A percentile compares a stretch with the other conserved stretches of the same genome.
phyloP scores from a whole-genome alignment of 1,140 invertebrate genomes.

The Pantala flavescens region DNA sequence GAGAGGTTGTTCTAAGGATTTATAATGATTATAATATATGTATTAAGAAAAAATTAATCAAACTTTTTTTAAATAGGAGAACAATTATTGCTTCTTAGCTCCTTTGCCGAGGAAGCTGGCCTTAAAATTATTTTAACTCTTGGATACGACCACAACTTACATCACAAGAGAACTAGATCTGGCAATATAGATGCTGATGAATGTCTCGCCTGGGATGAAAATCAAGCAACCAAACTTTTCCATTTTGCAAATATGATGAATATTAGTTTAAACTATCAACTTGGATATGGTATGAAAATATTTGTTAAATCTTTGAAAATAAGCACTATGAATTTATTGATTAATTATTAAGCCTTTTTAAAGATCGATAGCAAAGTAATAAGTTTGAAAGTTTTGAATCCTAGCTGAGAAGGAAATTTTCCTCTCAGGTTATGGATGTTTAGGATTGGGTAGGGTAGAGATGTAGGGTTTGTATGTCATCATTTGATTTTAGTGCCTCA shows the following conservation, averaged over 20 bases:
- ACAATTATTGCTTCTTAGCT: neutral
- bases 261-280: neutral
- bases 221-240: neutral
- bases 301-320: neutral
- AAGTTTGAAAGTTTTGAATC: too few species aligned
- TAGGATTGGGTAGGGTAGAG: too few species aligned
- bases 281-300: neutral
- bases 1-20: too few species aligned
- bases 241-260: neutral
- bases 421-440: too few species aligned
- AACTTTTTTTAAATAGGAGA: neutral
- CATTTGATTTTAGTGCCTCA: too few species aligned
- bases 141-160: neutral
- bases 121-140: neutral
- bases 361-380: too few species aligned
- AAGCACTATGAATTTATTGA: too few species aligned
- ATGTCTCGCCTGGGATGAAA: neutral
- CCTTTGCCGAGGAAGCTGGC: neutral
- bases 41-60: too few species aligned
- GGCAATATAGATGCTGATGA: neutral
- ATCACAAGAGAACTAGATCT: neutral
- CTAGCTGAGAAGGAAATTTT: too few species aligned
- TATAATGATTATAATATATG: too few species aligned
- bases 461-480: too few species aligned
- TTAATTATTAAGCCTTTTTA: too few species aligned